These are phyloP conservation scores for Dicyrtoma fusca DNA, from an alignment of 2,888 invertebrate genomes.

Conservation along the genomic window DNA sequence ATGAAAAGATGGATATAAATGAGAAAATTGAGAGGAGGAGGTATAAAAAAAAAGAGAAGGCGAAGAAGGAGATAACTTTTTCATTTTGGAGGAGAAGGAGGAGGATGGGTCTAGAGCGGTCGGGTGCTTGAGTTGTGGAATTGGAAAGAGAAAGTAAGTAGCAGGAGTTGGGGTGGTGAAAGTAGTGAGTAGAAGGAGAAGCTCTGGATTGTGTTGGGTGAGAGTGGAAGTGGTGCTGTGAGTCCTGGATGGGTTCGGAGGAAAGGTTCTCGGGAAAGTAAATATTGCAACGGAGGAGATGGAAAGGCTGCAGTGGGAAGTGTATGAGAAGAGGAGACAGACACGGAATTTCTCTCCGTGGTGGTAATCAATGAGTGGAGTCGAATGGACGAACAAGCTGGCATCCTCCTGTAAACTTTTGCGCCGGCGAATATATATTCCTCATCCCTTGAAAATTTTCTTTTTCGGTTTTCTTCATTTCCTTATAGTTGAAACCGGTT, in stretches of 20 bases:
- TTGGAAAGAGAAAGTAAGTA: not conserved
- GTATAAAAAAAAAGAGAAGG: not conserved
- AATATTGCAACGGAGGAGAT: slow-evolving; percentile 31
- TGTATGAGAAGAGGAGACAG: slow-evolving; percentile 11
- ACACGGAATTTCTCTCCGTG: slow-evolving; percentile 8
- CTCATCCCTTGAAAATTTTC: slow-evolving; percentile 44
- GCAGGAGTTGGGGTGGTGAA: not conserved
- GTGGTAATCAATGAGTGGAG: slow-evolving; percentile 36
- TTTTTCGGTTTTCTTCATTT: slow-evolving; percentile 48
- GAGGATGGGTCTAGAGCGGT: not conserved
- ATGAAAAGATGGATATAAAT: not conserved
- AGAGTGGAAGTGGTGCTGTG: too few species aligned
- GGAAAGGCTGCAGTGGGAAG: too few species aligned
- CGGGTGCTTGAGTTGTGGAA: not conserved
- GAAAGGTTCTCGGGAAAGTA: slow-evolving; percentile 6
- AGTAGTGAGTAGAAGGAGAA: not conserved
- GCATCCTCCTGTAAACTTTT: slow-evolving; percentile 34
- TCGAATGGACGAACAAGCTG: slow-evolving; percentile 20
- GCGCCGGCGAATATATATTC: slow-evolving; percentile 45
- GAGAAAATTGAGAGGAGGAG: slow-evolving; percentile 15
- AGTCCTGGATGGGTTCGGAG: not conserved
- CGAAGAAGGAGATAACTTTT: not conserved
- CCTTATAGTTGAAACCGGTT: slow-evolving; percentile 46
- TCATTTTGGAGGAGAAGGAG: slow-evolving; percentile 19
- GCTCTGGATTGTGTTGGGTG: too few species aligned